Evolutionary conservation across 2,113 vertebrate genomes (phyloP).

Genomic region (Paramisgurnus dabryanus): DNA sequence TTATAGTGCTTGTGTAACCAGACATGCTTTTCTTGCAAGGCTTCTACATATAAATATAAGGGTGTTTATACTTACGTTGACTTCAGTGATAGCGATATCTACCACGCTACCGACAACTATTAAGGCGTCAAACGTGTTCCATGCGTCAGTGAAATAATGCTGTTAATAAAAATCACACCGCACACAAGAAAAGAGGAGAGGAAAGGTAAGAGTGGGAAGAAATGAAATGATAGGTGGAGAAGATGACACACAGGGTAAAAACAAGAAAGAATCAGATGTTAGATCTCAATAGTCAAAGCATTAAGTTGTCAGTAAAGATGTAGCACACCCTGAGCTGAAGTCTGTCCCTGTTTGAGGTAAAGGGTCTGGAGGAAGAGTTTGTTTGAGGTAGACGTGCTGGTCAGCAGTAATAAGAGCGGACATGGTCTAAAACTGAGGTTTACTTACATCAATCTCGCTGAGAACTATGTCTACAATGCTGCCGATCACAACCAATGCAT

Average conservation of each 20-base stretch:
- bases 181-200: conserved; percentile 74
- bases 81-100: conserved; percentile 99
- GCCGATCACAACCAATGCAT: conserved; percentile 99
- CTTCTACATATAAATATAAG: conserved; percentile 73
- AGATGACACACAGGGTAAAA: conserved; percentile 34
- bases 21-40: conserved; percentile 62
- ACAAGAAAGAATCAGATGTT: conserved; percentile 64
- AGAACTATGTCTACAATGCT: conserved; percentile 99
- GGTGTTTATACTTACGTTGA: conserved; percentile 91
- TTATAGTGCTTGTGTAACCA: not conserved
- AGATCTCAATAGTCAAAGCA: conserved; percentile 38
- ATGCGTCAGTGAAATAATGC: conserved; percentile 99
- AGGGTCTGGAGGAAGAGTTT: not conserved
- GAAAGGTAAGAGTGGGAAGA: conserved; percentile 51
- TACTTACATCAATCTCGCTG: conserved; percentile 98
- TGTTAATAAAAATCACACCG: conserved; percentile 76
- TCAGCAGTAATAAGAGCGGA: conserved; percentile 34
- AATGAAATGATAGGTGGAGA: conserved; percentile 5
- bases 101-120: conserved; percentile 99
- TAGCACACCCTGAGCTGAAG: conserved; percentile 23
- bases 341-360: not conserved
- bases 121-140: conserved; percentile 99
- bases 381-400: not conserved
- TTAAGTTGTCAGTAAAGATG: conserved; percentile 14
- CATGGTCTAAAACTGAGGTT: conserved; percentile 60